Conservation (phyloP, 2,888 invertebrate genomes). For the Caenorhabditis drosophilae region DNA sequence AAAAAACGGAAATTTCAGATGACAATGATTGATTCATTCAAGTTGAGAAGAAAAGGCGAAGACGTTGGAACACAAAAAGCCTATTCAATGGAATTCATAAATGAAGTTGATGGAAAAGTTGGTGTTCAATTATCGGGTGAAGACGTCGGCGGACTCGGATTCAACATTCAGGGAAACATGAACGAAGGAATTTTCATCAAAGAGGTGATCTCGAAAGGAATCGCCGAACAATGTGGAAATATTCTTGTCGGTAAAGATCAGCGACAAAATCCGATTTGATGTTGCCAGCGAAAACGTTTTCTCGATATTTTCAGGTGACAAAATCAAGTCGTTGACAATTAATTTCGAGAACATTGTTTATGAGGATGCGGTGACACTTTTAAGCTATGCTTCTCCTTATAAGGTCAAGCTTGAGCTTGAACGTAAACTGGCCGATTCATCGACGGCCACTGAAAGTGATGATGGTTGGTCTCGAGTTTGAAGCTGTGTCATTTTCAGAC, state of each 20-base stretch:
- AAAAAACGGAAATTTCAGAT: conserved; percentile 46
- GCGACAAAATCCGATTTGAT: not conserved
- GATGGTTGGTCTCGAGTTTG: conserved; percentile 28
- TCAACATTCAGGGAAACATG: conserved; percentile 80
- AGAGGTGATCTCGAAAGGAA: conserved; percentile 84
- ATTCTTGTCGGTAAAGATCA: conserved; percentile 78
- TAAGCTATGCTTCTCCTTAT: conserved; percentile 89
- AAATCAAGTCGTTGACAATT: conserved; percentile 84
- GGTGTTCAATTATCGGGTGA: conserved; percentile 47
- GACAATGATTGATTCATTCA: conserved; percentile 59
- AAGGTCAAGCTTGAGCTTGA: conserved; percentile 73
- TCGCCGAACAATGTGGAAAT: conserved; percentile 83
- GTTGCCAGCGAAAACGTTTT: not conserved
- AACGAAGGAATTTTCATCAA: conserved; percentile 87
- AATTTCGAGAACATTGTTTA: conserved; percentile 86
- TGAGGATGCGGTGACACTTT: conserved; percentile 86
- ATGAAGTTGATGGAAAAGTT: conserved; percentile 50
- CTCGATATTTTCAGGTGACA: conserved; percentile 77
- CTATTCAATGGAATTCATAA: conserved; percentile 52
- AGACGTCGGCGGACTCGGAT: conserved; percentile 53
- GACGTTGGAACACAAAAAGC: conserved; percentile 54
- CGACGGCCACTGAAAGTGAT: conserved; percentile 24
- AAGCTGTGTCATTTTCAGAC: too few species aligned
- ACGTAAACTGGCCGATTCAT: conserved; percentile 37
- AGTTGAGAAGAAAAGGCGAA: conserved; percentile 42